Percentiles rank a stretch among this genome's conserved stretches.
phyloP scores from a whole-genome alignment of 2,797 vertebrate genomes.

The Adelosebastes latens region DNA sequence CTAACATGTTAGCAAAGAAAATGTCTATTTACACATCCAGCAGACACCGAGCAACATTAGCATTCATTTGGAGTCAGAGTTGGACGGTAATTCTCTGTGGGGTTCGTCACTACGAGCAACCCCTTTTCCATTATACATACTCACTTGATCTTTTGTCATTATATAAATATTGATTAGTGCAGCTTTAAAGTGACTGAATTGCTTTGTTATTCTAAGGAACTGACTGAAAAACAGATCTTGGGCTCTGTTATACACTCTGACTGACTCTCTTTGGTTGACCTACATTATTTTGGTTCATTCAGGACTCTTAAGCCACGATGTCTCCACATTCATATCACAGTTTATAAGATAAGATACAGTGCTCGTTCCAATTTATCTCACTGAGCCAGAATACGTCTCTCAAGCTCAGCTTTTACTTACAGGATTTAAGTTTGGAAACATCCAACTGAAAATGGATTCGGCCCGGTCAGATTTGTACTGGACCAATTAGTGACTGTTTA shows the following conservation, averaged over 20 bases:
- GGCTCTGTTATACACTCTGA: not conserved
- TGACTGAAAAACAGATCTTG: not conserved
- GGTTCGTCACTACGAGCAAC: not conserved
- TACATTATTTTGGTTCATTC: not conserved
- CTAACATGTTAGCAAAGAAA: not conserved
- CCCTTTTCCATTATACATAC: not conserved
- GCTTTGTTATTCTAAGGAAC: not conserved
- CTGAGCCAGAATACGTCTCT: not conserved
- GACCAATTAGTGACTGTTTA: not conserved
- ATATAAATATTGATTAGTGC: not conserved
- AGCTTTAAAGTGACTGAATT: not conserved
- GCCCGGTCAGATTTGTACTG: not conserved
- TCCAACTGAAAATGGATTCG: conserved; percentile 20
- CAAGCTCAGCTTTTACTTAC: not conserved
- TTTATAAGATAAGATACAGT: not conserved
- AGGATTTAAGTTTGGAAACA: not conserved
- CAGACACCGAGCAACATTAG: not conserved
- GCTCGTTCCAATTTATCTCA: not conserved
- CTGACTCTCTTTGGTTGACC: not conserved
- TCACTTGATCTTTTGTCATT: not conserved
- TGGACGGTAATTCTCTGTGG: not conserved
- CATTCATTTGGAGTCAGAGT: not conserved
- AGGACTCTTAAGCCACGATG: too few species aligned
- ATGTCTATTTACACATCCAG: not conserved
- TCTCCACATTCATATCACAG: not conserved